Base-by-base conservation (phyloP, 2,113 vertebrate species). In the Sinocyclocheilus anophthalmus region DNA sequence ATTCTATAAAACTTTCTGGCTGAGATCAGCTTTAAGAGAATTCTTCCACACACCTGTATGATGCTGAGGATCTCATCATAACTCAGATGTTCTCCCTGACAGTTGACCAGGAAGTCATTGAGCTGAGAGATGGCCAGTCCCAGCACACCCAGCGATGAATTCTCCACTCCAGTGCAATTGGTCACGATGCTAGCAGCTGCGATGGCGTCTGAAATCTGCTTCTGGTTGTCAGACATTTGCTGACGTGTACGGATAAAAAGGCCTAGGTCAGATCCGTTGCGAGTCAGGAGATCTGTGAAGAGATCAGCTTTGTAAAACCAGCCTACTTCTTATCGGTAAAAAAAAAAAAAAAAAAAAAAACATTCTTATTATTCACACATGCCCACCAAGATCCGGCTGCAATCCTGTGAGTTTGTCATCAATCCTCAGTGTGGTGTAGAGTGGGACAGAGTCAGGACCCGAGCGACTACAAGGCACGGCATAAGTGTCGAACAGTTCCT, bases 151-250 rank as follows among this genome's bases (percentile, higher is more conserved):
- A 99, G 91, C 0, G 97, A 98, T 0, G 95, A 95, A 75, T 97
- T 99, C 91, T 99, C 98, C 22, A 99, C 96, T 11, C 98, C 97
- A 0, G 98, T 98, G 57, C 98, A 96, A 1, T 99, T 99, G 73
- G 96, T 98, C 90, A 99, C 97, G 0, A 99, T 99, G 89, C 98
- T 99, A 67, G 98, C 97, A 26, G 97, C 97, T 14, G 98, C 98
- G 20, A 99, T 99, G 75, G 97, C 98, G 77, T 99, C 97, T 0
- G 97, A 99, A 92, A 99, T 99, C 94, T 98, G 98, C 92, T 97
- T 97, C 93, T 99, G 98, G 92, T 97, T 98, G 88, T 99, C 97
- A 0, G 97, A 97, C 88, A 98, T 96, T 76, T 98, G 98, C 93
- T 98, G 97, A 85, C 95, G 96, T 5, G 95, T 98, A 80, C 97